These are phyloP conservation scores for Drosophila longiperda DNA, from an alignment of 2,888 invertebrate genomes.

Conservation along the genomic window DNA sequence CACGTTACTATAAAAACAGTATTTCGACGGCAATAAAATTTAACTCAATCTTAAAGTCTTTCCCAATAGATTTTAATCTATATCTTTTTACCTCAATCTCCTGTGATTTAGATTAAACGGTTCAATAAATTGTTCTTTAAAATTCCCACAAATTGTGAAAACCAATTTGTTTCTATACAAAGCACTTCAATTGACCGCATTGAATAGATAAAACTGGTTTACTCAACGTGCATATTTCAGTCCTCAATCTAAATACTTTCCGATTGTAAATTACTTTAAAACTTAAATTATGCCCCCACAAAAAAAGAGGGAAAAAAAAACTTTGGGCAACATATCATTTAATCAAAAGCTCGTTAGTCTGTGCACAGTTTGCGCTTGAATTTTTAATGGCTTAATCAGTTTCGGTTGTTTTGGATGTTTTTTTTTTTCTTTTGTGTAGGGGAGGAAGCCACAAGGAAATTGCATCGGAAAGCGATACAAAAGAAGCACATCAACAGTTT, in stretches of 20 bases:
- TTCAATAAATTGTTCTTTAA: not conserved
- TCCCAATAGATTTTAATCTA: not conserved
- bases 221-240: conserved; percentile 15
- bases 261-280: conserved; percentile 30
- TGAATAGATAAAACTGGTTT: conserved; percentile 42
- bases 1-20: too few species aligned
- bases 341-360: conserved; percentile 73
- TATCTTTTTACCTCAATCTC: not conserved
- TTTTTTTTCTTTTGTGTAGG: conserved; percentile 25
- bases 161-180: conserved; percentile 10
- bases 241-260: conserved; percentile 14
- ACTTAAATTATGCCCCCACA: conserved; percentile 29
- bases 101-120: not conserved
- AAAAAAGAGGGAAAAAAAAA: conserved; percentile 8
- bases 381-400: conserved; percentile 74
- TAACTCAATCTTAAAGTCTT: not conserved
- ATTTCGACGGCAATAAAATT: too few species aligned
- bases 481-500: conserved; percentile 57
- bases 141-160: not conserved
- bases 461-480: conserved; percentile 63
- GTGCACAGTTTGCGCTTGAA: conserved; percentile 69
- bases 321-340: conserved; percentile 58
- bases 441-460: conserved; percentile 55
- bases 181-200: conserved; percentile 10
- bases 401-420: conserved; percentile 32